Conservation (phyloP, 2,113 vertebrate genomes). For the Tupaia tana region DNA sequence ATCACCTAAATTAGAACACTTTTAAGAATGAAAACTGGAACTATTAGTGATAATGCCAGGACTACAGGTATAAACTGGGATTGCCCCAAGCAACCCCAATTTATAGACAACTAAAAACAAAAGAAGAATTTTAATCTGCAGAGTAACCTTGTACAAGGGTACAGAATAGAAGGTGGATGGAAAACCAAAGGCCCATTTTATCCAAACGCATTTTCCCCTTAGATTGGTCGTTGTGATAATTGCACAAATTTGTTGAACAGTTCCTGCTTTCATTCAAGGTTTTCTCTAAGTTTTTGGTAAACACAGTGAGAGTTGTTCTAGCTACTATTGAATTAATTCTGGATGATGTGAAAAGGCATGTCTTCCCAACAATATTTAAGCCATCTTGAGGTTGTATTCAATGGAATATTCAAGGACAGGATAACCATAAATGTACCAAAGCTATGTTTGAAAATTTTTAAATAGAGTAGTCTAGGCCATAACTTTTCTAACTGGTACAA, state of each 20-base stretch:
- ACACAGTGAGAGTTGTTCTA: background rate
- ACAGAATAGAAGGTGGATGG: background rate
- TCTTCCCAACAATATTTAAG: background rate
- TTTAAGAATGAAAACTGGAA: background rate
- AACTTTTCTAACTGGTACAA: background rate
- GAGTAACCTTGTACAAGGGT: constrained; percentile 23
- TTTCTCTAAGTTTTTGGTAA: constrained; percentile 46
- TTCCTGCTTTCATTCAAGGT: background rate
- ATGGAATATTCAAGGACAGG: constrained; percentile 21
- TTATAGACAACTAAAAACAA: constrained; percentile 10
- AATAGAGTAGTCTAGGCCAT: background rate
- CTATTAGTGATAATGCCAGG: background rate
- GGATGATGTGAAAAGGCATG: constrained; percentile 27
- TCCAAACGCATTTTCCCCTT: constrained; percentile 15
- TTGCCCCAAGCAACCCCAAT: constrained; percentile 25
- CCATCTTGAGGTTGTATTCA: background rate
- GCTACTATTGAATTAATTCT: constrained; percentile 39
- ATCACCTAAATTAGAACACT: constrained; percentile 19
- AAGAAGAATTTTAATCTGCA: constrained; percentile 40
- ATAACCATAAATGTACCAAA: constrained; percentile 35
- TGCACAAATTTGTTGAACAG: constrained; percentile 21
- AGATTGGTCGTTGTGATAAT: constrained; percentile 20
- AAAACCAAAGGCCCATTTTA: constrained; percentile 36
- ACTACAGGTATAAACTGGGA: constrained; percentile 6
- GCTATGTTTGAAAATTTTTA: background rate